Conservation (phyloP, 2,797 vertebrate genomes). For the Tapera naevia region DNA sequence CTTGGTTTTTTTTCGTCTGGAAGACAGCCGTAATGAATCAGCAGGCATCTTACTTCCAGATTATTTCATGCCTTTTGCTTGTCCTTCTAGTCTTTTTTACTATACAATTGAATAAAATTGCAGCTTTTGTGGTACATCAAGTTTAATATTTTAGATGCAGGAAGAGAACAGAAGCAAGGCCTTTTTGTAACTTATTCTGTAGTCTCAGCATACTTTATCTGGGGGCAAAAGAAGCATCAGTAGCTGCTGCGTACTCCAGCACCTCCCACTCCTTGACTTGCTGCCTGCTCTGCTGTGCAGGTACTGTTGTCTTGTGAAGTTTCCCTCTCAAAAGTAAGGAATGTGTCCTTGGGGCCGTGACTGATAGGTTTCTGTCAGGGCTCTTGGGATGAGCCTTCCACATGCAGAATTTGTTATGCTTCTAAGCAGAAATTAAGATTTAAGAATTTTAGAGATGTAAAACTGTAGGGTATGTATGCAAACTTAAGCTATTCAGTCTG, state of each 20-base stretch:
- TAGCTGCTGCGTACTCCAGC: not conserved
- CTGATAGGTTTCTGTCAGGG: not conserved
- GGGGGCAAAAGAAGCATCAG: not conserved
- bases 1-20: no score
- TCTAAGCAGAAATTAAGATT: not conserved
- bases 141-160: not conserved
- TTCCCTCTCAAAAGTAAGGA: not conserved
- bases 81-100: not conserved
- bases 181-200: not conserved
- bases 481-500: slow-evolving; percentile 18
- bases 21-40: not conserved
- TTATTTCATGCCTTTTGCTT: not conserved
- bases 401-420: not conserved
- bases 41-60: not conserved
- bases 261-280: not conserved
- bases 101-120: not conserved
- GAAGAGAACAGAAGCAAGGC: not conserved
- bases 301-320: not conserved
- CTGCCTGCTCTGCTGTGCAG: not conserved
- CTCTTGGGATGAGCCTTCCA: not conserved
- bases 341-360: fast-evolving
- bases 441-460: not conserved
- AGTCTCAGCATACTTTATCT: not conserved
- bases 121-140: not conserved
- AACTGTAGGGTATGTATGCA: not conserved